Percentiles rank a stretch among this genome's conserved stretches.
Evolutionary conservation across 1,140 invertebrate species (phyloP).

Genomic region (Halictus rubicundus): DNA sequence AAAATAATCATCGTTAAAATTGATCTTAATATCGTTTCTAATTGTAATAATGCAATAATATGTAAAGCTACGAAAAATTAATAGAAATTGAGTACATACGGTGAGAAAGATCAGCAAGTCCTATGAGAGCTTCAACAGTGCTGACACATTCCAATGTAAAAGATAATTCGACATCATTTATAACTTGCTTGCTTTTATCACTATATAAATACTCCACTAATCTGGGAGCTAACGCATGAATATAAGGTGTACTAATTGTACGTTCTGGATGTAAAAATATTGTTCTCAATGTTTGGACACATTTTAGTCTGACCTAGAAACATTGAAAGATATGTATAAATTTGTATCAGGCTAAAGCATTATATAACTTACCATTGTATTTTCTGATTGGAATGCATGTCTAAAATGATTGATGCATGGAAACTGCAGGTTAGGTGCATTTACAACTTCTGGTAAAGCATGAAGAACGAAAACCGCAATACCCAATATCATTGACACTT

Average conservation of each 20-base stretch:
- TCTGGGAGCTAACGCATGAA: constrained; percentile 89
- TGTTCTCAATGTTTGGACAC: constrained; percentile 88
- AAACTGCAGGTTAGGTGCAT: constrained; percentile 91
- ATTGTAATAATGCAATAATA: background rate
- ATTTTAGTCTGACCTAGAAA: constrained; percentile 87
- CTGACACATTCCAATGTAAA: constrained; percentile 86
- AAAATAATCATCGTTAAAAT: constrained; percentile 65
- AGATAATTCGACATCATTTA: constrained; percentile 83
- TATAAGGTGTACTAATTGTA: constrained; percentile 87
- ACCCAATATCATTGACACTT: constrained; percentile 91
- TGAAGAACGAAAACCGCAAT: constrained; percentile 94
- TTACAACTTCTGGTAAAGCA: constrained; percentile 88
- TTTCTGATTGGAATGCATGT: constrained; percentile 90
- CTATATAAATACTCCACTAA: constrained; percentile 87
- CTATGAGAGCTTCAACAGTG: constrained; percentile 87
- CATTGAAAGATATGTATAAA: constrained; percentile 9
- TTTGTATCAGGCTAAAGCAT: constrained; percentile 19
- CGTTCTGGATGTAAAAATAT: constrained; percentile 88
- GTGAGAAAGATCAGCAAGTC: constrained; percentile 88
- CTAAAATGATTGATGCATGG: constrained; percentile 96
- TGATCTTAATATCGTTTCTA: constrained; percentile 26
- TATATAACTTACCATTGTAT: constrained; percentile 83
- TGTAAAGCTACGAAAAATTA: constrained; percentile 32
- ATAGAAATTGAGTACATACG: constrained; percentile 82
- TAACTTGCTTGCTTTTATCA: constrained; percentile 82